These are phyloP conservation scores for Protodeltote pygarga DNA, from an alignment of 2,888 invertebrate species.

Conservation along the genomic window DNA sequence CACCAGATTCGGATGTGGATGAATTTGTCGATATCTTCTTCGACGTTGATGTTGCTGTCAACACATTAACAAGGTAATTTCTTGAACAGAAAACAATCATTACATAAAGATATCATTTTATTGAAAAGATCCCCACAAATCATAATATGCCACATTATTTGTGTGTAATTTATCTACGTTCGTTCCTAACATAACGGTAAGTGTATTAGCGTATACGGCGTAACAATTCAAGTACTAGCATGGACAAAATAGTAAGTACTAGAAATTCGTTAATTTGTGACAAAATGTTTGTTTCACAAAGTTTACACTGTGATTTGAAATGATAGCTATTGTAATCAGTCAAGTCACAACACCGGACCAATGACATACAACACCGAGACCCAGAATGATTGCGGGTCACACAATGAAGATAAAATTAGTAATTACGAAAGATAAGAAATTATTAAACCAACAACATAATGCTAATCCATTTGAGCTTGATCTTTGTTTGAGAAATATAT, in stretches of 20 bases:
- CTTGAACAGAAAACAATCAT: constrained; percentile 10
- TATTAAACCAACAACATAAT: constrained; percentile 58
- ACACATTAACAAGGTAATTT: constrained; percentile 77
- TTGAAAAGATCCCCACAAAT: too few species aligned
- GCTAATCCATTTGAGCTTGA: constrained; percentile 51
- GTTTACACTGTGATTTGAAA: constrained; percentile 29
- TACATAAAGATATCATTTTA: not conserved
- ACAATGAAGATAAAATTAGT: constrained; percentile 65
- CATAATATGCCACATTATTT: not conserved
- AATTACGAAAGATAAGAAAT: constrained; percentile 63
- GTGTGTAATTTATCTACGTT: constrained; percentile 5
- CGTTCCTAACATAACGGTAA: constrained; percentile 18
- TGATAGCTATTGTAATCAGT: constrained; percentile 45
- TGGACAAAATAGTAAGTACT: too few species aligned
- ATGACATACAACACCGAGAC: constrained; percentile 67
- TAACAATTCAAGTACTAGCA: constrained; percentile 15
- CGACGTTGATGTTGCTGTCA: constrained; percentile 82
- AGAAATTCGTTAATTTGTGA: constrained; percentile 20
- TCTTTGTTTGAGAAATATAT: constrained; percentile 20
- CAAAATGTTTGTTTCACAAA: constrained; percentile 22
- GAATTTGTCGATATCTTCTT: constrained; percentile 82
- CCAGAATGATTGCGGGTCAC: constrained; percentile 70
- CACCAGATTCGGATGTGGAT: constrained; percentile 80
- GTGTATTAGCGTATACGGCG: constrained; percentile 17
- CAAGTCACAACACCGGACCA: constrained; percentile 59